Conservation (phyloP, 2,113 vertebrate species). For the Camelus bactrianus region DNA sequence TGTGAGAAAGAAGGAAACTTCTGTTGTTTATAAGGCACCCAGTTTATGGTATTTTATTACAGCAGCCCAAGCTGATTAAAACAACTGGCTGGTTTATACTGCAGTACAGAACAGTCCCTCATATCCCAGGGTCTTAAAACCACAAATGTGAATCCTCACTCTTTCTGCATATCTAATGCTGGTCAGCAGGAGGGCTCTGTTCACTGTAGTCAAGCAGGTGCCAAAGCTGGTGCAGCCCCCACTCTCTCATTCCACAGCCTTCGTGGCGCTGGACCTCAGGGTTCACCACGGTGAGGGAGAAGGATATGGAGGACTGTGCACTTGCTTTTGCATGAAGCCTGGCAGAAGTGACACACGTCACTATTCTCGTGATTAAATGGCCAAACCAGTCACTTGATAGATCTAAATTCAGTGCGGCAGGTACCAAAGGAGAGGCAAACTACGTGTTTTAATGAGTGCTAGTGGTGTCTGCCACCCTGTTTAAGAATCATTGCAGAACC, state of each 20-base stretch:
- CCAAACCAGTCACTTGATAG: neutral
- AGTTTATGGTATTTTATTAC: neutral
- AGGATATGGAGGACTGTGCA: neutral
- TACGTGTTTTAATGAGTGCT: neutral
- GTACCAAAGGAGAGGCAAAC: neutral
- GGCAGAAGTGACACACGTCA: neutral
- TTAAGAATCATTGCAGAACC: neutral
- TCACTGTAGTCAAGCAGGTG: neutral
- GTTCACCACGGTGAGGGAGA: neutral
- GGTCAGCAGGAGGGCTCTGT: neutral
- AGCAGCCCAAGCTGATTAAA: neutral
- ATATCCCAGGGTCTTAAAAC: neutral
- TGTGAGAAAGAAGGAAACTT: neutral
- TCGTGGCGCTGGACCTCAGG: neutral
- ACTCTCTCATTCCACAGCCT: neutral
- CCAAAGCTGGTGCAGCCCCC: neutral
- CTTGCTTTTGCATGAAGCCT: neutral
- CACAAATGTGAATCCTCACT: neutral
- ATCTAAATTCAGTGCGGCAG: neutral
- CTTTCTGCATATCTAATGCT: neutral
- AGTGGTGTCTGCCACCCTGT: neutral
- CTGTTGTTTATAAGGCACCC: neutral
- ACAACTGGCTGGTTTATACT: neutral
- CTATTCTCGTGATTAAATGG: neutral
- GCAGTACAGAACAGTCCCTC: neutral